Percentiles rank a stretch among this genome's conserved stretches.
Evolutionary conservation across 2,113 vertebrate species (phyloP).

Genomic region (Cygnus atratus): DNA sequence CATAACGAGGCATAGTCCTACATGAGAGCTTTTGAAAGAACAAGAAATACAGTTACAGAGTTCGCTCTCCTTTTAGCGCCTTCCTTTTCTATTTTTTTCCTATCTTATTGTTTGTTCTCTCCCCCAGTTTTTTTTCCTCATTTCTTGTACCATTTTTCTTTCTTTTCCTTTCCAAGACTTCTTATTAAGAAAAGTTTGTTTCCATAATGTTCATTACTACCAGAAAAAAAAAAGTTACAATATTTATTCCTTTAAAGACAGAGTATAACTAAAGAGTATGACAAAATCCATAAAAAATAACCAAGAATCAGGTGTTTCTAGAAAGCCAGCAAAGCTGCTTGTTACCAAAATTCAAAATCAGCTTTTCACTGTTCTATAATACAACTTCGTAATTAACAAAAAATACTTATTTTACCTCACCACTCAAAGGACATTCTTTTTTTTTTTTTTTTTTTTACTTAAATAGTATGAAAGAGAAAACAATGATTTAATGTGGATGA

Average conservation of each 20-base stretch:
- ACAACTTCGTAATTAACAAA: background rate
- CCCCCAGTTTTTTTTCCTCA: background rate
- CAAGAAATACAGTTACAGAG: background rate
- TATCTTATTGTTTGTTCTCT: background rate
- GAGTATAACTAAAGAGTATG: background rate
- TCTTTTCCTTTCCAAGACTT: background rate
- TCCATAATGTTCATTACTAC: background rate
- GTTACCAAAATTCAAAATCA: background rate
- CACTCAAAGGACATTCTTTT: background rate
- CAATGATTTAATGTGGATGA: background rate
- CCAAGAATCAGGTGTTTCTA: background rate
- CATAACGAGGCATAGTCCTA: background rate
- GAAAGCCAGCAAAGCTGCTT: background rate
- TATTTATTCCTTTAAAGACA: background rate
- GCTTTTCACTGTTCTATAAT: background rate
- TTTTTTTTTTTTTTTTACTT: background rate
- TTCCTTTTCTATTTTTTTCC: background rate
- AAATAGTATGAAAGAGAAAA: background rate
- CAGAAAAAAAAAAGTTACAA: background rate
- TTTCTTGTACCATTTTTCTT: background rate
- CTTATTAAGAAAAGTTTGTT: background rate
- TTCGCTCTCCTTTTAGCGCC: background rate
- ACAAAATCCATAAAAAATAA: background rate
- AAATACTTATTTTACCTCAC: background rate
- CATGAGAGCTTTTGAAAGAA: background rate